These are phyloP conservation scores for Porites rus DNA, from an alignment of 92 coral and sea anemone genomes.

Conservation along the genomic window DNA sequence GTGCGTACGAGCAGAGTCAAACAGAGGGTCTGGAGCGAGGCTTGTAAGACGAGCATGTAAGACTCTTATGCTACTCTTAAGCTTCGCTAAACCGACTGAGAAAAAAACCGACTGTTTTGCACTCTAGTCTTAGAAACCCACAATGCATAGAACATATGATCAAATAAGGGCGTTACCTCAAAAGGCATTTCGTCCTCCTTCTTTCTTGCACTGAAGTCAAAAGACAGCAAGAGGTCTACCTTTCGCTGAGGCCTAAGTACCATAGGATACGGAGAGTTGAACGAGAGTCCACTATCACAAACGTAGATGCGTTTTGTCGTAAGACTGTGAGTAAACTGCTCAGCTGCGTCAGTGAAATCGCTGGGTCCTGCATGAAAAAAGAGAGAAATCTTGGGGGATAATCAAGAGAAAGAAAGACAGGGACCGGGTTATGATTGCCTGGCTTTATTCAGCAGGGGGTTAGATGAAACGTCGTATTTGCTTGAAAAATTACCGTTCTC, in stretches of 20 bases:
- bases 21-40: no score
- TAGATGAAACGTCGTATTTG: no score
- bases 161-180: conserved; percentile 7
- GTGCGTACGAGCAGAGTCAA: no score
- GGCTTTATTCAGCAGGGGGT: no score
- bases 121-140: no score
- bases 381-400: neutral
- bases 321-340: neutral
- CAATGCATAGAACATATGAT: neutral
- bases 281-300: conserved; percentile 83
- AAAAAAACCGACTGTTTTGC: no score
- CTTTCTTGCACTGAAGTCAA: conserved; percentile 80
- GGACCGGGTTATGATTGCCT: no score
- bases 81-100: no score
- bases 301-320: conserved; percentile 27
- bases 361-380: neutral
- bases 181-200: conserved; percentile 38
- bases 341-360: neutral
- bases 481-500: no score
- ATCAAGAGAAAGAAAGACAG: neutral
- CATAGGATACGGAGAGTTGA: conserved; percentile 80
- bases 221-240: conserved; percentile 81
- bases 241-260: conserved; percentile 69
- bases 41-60: no score
- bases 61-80: no score